Evolutionary conservation across 2,113 vertebrate species (phyloP).

Genomic region (Scomber colias): DNA sequence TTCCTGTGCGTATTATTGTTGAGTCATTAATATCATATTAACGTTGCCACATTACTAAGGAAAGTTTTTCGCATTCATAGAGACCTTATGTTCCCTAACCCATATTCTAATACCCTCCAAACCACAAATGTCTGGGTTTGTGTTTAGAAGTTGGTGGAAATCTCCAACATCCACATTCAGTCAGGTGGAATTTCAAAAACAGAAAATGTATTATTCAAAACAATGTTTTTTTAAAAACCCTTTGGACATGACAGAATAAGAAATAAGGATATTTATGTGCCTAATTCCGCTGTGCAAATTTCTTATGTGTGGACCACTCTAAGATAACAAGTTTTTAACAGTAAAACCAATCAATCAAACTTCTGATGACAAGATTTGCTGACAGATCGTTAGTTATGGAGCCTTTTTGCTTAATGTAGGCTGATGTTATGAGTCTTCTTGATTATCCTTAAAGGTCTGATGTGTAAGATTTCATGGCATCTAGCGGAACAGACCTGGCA

Average conservation of each 20-base stretch:
- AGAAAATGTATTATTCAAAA: neutral
- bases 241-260: neutral
- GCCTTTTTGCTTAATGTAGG: too few relatives aligned
- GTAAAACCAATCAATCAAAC: neutral
- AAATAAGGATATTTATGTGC: neutral
- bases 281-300: neutral
- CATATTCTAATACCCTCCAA: neutral
- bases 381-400: neutral
- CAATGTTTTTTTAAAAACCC: neutral
- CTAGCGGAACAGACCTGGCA: too few relatives aligned
- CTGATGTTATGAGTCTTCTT: neutral
- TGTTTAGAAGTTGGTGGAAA: neutral
- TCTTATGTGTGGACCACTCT: neutral
- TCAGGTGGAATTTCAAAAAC: neutral
- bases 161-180: neutral
- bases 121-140: neutral
- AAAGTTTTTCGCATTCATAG: neutral
- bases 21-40: too few relatives aligned
- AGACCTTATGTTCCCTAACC: too few relatives aligned
- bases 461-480: too few relatives aligned
- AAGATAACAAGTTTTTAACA: neutral
- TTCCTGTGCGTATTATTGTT: too few relatives aligned
- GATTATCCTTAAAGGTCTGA: too few relatives aligned
- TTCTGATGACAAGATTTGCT: neutral
- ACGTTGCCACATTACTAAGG: too few relatives aligned